A percentile compares a stretch with the other conserved stretches of the same genome.
Conservation (phyloP, 2,797 vertebrate genomes). For the Rhyacichthys aspro region DNA sequence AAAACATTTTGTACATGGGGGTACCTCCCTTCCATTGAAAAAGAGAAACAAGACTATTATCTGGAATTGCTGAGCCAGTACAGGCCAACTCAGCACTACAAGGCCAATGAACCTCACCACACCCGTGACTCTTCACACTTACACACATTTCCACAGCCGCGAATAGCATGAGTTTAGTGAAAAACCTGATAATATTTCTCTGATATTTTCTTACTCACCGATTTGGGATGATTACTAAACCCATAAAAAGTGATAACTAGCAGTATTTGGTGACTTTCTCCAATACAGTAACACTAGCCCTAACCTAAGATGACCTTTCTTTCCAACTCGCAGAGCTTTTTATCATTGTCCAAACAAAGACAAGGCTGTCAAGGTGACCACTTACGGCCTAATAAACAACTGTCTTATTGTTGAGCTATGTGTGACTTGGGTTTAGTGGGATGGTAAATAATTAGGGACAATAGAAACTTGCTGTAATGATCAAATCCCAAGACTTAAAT, state of each 20-base stretch:
- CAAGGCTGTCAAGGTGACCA: slow-evolving; percentile 52
- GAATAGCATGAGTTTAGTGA: slow-evolving; percentile 24
- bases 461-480: slow-evolving; percentile 17
- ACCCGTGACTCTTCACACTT: slow-evolving; percentile 44
- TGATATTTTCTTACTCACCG: background rate
- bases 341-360: slow-evolving; percentile 49
- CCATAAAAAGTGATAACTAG: background rate
- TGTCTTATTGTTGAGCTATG: slow-evolving; percentile 37
- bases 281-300: background rate
- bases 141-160: slow-evolving; percentile 24
- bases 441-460: slow-evolving; percentile 18
- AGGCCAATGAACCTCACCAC: slow-evolving; percentile 67
- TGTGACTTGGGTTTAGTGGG: slow-evolving; percentile 34
- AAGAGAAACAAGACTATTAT: slow-evolving; percentile 37
- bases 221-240: background rate
- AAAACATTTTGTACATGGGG: background rate
- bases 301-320: slow-evolving; percentile 33
- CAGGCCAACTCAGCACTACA: slow-evolving; percentile 45
- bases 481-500: slow-evolving; percentile 22
- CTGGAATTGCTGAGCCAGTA: slow-evolving; percentile 47
- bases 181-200: background rate
- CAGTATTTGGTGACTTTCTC: background rate
- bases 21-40: slow-evolving; percentile 8
- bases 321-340: slow-evolving; percentile 14
- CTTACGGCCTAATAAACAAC: slow-evolving; percentile 31